Evolutionary conservation across 2,888 invertebrate species (phyloP), one percentile per base, ranked within the genome.

Genomic region (Leptinotarsa juncta): DNA sequence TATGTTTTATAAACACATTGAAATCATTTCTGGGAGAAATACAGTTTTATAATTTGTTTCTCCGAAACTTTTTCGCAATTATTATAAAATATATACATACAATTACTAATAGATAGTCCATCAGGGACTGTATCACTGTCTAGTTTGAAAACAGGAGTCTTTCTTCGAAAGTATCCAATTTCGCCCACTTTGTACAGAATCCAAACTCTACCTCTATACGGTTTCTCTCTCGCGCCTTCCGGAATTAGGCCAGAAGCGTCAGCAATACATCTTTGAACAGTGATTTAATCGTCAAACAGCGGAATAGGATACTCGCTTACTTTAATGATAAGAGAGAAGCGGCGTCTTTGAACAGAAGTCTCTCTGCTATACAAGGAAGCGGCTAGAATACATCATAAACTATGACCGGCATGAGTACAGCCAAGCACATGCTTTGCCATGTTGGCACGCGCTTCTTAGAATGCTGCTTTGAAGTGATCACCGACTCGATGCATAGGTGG

Each of bases 401-500:
- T 85, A 84, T 84, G 84, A 83, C 83, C 84, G 79, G 77, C 77
- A 71, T 74, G 77, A 77, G 80, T 75, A 76, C 78, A 76, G 72
- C 77, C 77, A 76, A 68, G 82, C 82, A 82, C 81, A 83, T 83
- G 84, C 83, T 83, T 81, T 80, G 78, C 81, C 81, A 79, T 83
- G 81, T 82, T 83, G 84, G 85, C 85, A 85, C 85, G 84, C 85
- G 85, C 84, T 85, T 85, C 85, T 83, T 77, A 80, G 84, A 84
- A 84, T 75, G 78, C 78, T 65, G 72, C 82, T 83, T 83, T 84
- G 83, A 82, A 75, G 77, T 81, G 75, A 78, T 73, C 65, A 76
- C 82, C 83, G 82, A 80, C 82, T 49, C 51, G 48, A 65, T 65
- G 48, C 26, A 70, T 71, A 67, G 48, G 67, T 67, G 48, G 48